Base-by-base conservation (phyloP, 2,888 invertebrate species). In the Seladonia tumulorum region DNA sequence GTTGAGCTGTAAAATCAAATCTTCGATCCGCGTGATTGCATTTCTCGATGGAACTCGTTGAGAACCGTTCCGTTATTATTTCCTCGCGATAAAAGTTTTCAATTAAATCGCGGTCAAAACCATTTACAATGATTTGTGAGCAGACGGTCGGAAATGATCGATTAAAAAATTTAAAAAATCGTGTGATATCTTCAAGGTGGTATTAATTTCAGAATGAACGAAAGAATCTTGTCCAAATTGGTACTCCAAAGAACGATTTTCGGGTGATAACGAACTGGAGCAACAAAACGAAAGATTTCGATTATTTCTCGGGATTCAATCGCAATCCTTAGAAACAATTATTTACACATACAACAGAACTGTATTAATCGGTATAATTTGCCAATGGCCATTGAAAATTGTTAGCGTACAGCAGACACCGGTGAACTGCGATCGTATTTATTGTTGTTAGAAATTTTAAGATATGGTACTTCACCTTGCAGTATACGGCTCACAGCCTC, bases 401-500 rank as follows among this genome's bases (percentile, higher is more conserved):
- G 35, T 35, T 35, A 35, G 35, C 5, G 4, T 35, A 42, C 42
- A 42, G 42, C 2, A 22, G 2, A 22, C 49, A 22, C 7, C 22
- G 49, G 49, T 49, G 22, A 53, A 53, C 8, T 53, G 22, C 49
- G 22, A 29, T 1, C 16, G 0, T 8, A 5, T 35, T 10, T 8
- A 73, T 60, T 47, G 63, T n/a, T 10, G 60, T 22, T 39, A 25
- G 10, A 1, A 49, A 29, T 16, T 47, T 25, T 2, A 42, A 42
- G 70, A 76, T 39, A 53, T 45, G 14, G 14, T 72, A 78, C 76
- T 94, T 94, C 90, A 98, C 98, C 98, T 97, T 97, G 97, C 90
- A 97, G 96, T 92, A 98, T 97, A 93, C 97, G 96, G 92, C 96
- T 95, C 77, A 97, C 96, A 81, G 97, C 97, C 95, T 97, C 97